Evolutionary conservation across 2,113 vertebrate genomes (phyloP).

Genomic region (Oreotrochilus melanogaster): DNA sequence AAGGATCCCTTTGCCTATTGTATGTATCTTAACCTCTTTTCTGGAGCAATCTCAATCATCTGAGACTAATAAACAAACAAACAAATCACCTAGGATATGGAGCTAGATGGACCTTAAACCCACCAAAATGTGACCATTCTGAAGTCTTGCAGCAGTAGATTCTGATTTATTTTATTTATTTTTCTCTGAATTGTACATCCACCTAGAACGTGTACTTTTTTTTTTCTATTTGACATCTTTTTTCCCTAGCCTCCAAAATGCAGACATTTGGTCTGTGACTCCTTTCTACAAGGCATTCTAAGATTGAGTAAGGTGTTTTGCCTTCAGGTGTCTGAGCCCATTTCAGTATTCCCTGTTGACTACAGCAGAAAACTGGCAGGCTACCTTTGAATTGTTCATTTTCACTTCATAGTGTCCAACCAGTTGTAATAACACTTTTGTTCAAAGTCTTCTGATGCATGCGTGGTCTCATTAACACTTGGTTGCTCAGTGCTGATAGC

Average conservation of each 20-base stretch:
- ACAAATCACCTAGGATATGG: background rate
- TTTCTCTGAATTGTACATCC: background rate
- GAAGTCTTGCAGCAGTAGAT: background rate
- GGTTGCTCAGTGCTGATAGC: background rate
- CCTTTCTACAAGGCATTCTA: background rate
- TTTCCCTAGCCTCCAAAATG: background rate
- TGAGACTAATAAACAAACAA: background rate
- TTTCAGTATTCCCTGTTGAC: conserved; percentile 20
- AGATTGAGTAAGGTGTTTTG: conserved; percentile 29
- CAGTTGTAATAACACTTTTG: background rate
- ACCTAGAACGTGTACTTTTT: background rate
- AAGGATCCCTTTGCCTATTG: background rate
- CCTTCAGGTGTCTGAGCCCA: background rate
- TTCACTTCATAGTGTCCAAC: background rate
- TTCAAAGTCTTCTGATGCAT: background rate
- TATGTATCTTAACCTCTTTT: background rate
- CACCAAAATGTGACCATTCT: background rate
- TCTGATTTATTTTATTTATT: background rate
- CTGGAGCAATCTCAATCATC: background rate
- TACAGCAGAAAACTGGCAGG: background rate
- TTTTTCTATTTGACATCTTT: background rate
- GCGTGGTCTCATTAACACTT: background rate
- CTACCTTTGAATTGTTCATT: background rate
- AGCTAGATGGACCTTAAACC: background rate
- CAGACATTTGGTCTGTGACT: background rate